Base-by-base conservation (phyloP, 2,888 invertebrate species). In the Epistrophe eligans region DNA sequence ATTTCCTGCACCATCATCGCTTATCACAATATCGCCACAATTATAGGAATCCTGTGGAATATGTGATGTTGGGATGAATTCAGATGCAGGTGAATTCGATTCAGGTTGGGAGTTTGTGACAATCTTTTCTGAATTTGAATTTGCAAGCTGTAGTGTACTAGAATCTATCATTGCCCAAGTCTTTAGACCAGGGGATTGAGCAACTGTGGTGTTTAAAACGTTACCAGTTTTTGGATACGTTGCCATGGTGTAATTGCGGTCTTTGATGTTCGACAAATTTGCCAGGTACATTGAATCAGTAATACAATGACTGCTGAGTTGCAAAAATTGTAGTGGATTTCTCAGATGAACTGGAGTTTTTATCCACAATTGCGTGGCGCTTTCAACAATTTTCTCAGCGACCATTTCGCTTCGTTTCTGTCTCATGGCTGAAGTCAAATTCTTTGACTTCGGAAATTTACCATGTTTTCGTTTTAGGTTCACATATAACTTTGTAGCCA, bases 301-400 rank as follows among this genome's bases (percentile, higher is more conserved):
- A 17, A 90, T 90, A 40, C 90, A 90, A 66, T 90, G 90, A 58
- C 90, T 90, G 13, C 89, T 89, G 43, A 90, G 62, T 50, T 90
- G 90, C 0, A 90, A 71, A 58, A 90, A 90, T 35, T 90, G 89
- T 15, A 90, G 58, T 0, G 90, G 90, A 70, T 89, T 89, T 8
- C 90, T 85, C 48, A 90, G 79, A 70, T 90, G 90, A 2, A 90
- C 90, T 57, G 90, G 90, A 0, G 90, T 89, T 66, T 89, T 89
- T 43, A 90, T 90, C 90, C 90, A 90, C 11, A 89, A 57, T 70
- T 90, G 90, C 11, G 90, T 90, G 13, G 90, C 90, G 66, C 88
- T 90, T 43, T 89, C 89, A 0, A 90, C 89, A 4, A 90, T 90
- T 24, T 89, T 89, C 19, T 90, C 90, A 1, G 89, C 85, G 0